Base-by-base conservation (phyloP, 1,140 invertebrate genomes). In the Leguminivora glycinivorella region DNA sequence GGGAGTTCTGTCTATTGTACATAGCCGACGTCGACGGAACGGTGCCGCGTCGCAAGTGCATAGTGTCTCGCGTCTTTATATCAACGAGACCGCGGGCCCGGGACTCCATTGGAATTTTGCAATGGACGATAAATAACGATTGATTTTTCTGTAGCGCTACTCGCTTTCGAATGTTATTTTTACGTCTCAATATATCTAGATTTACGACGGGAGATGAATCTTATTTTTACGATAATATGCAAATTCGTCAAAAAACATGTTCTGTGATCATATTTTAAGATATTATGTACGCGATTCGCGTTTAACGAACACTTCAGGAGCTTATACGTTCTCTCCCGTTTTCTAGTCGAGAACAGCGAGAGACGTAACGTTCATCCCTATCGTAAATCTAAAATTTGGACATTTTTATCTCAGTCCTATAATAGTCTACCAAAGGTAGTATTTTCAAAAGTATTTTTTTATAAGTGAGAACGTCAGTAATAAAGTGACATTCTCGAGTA, bases 21-120 rank as follows among this genome's bases (percentile, higher is more conserved):
- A 29, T 68, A 68, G 40, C 34, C 67, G 43, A 67, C 14, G 24
- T n/a, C n/a, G 40, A 6, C 40, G 67, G 25, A 40, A 34, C 14
- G 58, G 25, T 17, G 17, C 3, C 17, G 6, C 26, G 47, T 67
- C 71, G 68, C 60, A 72, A 69, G 68, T 72, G 71, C 71, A 72
- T 52, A 67, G 71, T 67, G 72, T 19, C 6, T 40, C 38, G 31
- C 63, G 19, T 52, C 19, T 38, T 34, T 67, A 67, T 9, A 67
- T 38, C 38, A 40, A 31, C 34, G 38, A 67, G n/a, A 38, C 29
- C 17, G 38, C 26, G 63, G 4, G 17, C 10, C 25, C 7, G 31
- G 14, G 22, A 29, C 34, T 17, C 25, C 29, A 17, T n/a, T 14
- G 24, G 25, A 58, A 26, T 12, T 4, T 22, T 4, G 2, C 9